These are phyloP conservation scores for Mico argentatus DNA, from an alignment of 2,797 vertebrate species.

Conservation along the genomic window DNA sequence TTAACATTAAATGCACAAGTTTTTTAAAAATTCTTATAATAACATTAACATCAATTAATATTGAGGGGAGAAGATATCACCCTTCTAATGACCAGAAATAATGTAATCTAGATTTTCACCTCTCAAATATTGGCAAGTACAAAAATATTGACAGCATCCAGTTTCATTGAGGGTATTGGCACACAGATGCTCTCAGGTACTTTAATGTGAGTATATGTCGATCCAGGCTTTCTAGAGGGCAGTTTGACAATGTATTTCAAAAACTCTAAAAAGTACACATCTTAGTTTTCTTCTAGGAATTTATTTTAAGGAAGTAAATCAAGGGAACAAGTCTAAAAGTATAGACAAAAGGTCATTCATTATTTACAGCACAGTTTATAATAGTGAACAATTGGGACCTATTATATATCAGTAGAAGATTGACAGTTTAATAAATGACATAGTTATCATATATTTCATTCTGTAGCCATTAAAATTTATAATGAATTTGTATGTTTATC, in stretches of 20 bases:
- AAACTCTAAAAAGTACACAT: constrained; percentile 18
- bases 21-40: not conserved
- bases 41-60: not conserved
- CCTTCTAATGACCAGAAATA: not conserved
- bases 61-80: not conserved
- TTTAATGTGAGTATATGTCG: not conserved
- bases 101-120: not conserved
- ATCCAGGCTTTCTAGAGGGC: not conserved
- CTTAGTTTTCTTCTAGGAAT: not conserved
- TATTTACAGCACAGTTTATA: constrained; percentile 19
- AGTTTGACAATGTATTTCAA: not conserved
- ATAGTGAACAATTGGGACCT: not conserved
- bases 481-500: constrained; percentile 34
- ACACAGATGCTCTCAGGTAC: not conserved
- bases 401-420: not conserved
- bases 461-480: constrained; percentile 8
- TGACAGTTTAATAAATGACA: not conserved
- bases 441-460: not conserved
- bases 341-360: not conserved
- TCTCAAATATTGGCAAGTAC: not conserved
- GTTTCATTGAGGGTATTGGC: not conserved
- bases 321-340: not conserved
- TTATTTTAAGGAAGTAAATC: not conserved
- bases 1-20: not conserved
- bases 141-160: not conserved